phyloP scores from a whole-genome alignment of 2,113 vertebrate genomes.

The Zingel zingel region DNA sequence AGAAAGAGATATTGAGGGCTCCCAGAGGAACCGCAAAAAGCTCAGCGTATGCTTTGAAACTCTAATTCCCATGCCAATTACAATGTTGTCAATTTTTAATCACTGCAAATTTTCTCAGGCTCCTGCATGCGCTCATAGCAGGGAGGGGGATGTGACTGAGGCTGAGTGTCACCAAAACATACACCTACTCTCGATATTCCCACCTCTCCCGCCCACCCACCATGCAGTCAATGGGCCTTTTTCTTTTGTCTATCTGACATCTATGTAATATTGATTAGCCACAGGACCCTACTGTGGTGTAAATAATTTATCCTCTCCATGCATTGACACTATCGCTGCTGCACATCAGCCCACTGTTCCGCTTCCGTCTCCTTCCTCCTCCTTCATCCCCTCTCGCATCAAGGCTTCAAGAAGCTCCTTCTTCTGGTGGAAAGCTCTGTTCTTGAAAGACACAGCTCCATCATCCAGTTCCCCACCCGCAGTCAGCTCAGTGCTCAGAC shows the following conservation, averaged over 20 bases:
- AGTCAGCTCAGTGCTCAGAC: constrained; percentile 1
- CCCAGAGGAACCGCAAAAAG: constrained; percentile 23
- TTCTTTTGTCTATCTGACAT: constrained; percentile 32
- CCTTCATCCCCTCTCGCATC: not conserved
- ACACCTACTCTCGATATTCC: constrained; percentile 33
- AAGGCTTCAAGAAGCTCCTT: constrained; percentile 41
- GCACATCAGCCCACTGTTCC: not conserved
- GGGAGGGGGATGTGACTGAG: constrained; percentile 5
- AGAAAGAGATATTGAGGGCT: constrained; percentile 19
- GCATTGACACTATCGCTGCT: constrained; percentile 33
- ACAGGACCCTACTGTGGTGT: constrained; percentile 21
- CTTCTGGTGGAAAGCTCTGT: constrained; percentile 27
- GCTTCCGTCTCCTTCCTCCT: not conserved
- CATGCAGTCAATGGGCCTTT: constrained; percentile 47
- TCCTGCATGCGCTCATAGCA: constrained; percentile 39
- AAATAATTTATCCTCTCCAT: constrained; percentile 45
- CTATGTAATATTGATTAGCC: constrained; percentile 54
- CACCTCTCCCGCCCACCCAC: constrained; percentile 35
- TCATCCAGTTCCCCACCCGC: constrained; percentile 23
- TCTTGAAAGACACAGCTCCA: constrained; percentile 46
- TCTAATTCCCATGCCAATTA: constrained; percentile 50
- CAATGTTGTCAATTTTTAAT: constrained; percentile 65
- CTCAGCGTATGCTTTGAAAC: constrained; percentile 33
- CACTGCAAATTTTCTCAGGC: constrained; percentile 59
- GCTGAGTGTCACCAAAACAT: constrained; percentile 18